Evolutionary conservation across 2,888 invertebrate species (phyloP), one percentile per base, ranked within the genome.

Genomic region (Thecophora atra): DNA sequence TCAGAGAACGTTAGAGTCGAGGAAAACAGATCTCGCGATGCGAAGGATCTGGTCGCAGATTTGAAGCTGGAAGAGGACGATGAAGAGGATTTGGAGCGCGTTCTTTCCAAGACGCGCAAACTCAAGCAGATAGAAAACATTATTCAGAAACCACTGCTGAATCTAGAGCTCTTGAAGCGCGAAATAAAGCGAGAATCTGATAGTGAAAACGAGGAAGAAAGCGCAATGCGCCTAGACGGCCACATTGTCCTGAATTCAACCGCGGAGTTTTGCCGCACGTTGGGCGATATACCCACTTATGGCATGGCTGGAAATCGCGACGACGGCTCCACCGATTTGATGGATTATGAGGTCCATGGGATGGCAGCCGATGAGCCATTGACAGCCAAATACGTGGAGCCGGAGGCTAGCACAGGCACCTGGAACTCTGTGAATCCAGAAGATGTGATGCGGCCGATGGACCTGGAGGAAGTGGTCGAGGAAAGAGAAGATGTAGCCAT

Each of bases 281-380:
- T 98, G 8, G 97, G 98, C 1, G 97, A 98, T 84, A 97, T 97
- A 81, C 97, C 98, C 72, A 97, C 97, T 0, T 97, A 97, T 84
- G 97, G 96, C 19, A 92, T 92, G 85, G 93, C 96, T 24, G 96
- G 96, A 44, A 96, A 97, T 88, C 89, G 96, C 44, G 95, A 96
- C 81, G 93, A 94, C 81, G 93, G 93, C 78, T 91, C 91, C 70
- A 88, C 89, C 5, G 89, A 90, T 81, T 88, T 90, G 81, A 88
- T 90, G 87, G 86, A 86, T 78, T 85, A 80, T 75, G 86, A 86
- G 47, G 78, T 79, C 0, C 80, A 76, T 75, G 84, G 88, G 73
- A 82, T 87, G 17, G 76, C 87, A 80, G 56, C 28, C 3, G 81
- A 85, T 78, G 84, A 86, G 79, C 77, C 76, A 76, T 72, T 79